Conservation (phyloP, 2,888 invertebrate genomes). For the Eristalis intricaria region DNA sequence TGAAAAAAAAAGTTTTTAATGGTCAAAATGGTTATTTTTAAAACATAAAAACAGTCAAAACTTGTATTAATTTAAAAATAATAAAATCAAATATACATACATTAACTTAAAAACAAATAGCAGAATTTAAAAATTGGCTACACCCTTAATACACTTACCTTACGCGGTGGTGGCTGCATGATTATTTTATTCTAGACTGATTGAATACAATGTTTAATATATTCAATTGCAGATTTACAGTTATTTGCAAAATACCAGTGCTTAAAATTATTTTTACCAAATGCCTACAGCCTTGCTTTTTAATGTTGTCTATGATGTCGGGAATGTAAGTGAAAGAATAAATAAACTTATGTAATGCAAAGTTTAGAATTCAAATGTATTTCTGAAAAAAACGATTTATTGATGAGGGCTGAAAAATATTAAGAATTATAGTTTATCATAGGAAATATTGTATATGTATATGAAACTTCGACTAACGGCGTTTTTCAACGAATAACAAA, state of each 20-base stretch:
- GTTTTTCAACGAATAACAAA: neutral
- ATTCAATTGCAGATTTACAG: slow-evolving; percentile 18
- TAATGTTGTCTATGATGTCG: slow-evolving; percentile 42
- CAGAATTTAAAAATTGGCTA: slow-evolving; percentile 3
- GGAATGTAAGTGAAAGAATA: slow-evolving; percentile 29
- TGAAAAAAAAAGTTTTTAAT: too few relatives aligned
- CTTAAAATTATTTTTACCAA: slow-evolving; percentile 37
- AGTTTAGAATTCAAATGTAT: slow-evolving; percentile 22
- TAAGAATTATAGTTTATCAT: neutral
- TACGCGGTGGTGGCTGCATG: slow-evolving; percentile 94
- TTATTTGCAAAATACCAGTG: slow-evolving; percentile 58
- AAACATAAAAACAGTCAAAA: neutral
- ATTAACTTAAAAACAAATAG: neutral
- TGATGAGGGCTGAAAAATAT: slow-evolving; percentile 8
- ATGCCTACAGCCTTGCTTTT: slow-evolving; percentile 37
- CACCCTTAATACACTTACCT: slow-evolving; percentile 84
- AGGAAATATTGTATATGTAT: neutral
- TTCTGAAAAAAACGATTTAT: slow-evolving; percentile 17
- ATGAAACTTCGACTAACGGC: neutral
- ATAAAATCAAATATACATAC: neutral
- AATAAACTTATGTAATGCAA: slow-evolving; percentile 48
- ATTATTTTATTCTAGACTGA: slow-evolving; percentile 60
- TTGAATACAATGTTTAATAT: slow-evolving; percentile 47
- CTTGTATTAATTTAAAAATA: neutral
- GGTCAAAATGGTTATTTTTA: neutral